Evolutionary conservation across 92 coral and sea anemone species (phyloP), one percentile per base, ranked within the genome.

Genomic region (Siderastrea siderea): DNA sequence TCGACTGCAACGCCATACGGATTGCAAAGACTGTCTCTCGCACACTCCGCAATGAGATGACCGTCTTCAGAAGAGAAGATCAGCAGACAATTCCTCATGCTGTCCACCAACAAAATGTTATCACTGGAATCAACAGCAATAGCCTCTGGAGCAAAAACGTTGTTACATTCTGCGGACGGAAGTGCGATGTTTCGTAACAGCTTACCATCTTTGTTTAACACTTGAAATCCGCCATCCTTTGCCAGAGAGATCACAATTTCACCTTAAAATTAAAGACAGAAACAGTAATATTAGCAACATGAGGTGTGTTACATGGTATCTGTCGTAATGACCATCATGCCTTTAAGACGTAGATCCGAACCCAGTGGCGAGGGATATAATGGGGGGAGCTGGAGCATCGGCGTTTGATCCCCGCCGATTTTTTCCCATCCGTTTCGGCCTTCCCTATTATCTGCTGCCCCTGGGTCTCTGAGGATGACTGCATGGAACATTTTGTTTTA

Each of bases 1-100:
- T 92, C 95, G 16, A 92, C 77, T 7, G 91, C 93, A 43, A 92
- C 66, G 11, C 95, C 95, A 71, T 17, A 90, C 1, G 95, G 95
- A 38, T 83, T 81, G 55, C 77, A 67, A 17, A 92, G 69, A 64
- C 69, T 70, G 5, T 60, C 84, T 12, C 69, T 77, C 43, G 88
- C 89, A 26, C 90, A 90, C 52, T 82, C 88, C 6, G 93, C 88
- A 60, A 89, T 75, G n/a, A 89, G n/a, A 50, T 77, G 85, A 1
- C 95, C 95, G 58, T 75, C 84, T 1, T 89, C 81, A 7, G 64
- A 84, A 10, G 91, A 70, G 57, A 89, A 86, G 19, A 92, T 89
- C 11, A 90, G 48, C 44, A 89, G 66, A 61, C 84, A 75, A 51
- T 86, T 86, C 49, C 75, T 80, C 68, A 80, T 90, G 60, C 83